Conservation (phyloP, 92 coral and sea anemone species). For the Virgularia gustaviana region DNA sequence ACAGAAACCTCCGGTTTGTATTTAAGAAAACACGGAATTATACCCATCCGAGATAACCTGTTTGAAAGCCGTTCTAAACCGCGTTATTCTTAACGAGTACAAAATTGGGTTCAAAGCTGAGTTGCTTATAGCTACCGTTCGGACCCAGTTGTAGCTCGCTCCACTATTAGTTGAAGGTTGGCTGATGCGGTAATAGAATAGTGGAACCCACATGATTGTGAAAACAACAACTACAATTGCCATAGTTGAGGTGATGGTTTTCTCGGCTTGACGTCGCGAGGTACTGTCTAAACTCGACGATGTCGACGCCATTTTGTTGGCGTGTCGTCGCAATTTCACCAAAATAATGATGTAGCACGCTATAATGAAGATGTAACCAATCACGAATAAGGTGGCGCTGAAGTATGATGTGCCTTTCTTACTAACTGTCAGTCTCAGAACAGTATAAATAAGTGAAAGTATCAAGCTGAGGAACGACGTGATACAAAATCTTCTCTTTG, state of each 20-base stretch:
- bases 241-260: conserved; percentile 45
- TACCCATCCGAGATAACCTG: neutral
- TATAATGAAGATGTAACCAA: conserved; percentile 54
- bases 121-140: conserved; percentile 67
- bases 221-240: conserved; percentile 63
- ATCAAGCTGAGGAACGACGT: conserved; percentile 43
- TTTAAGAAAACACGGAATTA: neutral
- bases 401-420: conserved; percentile 63
- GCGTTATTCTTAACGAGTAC: conserved; percentile 67
- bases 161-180: conserved; percentile 78
- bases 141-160: conserved; percentile 65
- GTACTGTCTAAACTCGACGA: neutral
- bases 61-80: conserved; percentile 63
- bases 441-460: conserved; percentile 57
- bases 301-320: conserved; percentile 29
- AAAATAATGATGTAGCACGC: conserved; percentile 62
- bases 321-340: conserved; percentile 45
- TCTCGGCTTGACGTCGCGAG: conserved; percentile 64
- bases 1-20: neutral
- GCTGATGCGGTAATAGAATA: conserved; percentile 67
- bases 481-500: conserved; percentile 51
- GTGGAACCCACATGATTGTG: conserved; percentile 67
- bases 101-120: conserved; percentile 70
- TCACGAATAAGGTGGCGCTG: conserved; percentile 54
- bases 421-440: conserved; percentile 57